Conservation (phyloP, 2,797 vertebrate species). For the Oreochromis grahami region DNA sequence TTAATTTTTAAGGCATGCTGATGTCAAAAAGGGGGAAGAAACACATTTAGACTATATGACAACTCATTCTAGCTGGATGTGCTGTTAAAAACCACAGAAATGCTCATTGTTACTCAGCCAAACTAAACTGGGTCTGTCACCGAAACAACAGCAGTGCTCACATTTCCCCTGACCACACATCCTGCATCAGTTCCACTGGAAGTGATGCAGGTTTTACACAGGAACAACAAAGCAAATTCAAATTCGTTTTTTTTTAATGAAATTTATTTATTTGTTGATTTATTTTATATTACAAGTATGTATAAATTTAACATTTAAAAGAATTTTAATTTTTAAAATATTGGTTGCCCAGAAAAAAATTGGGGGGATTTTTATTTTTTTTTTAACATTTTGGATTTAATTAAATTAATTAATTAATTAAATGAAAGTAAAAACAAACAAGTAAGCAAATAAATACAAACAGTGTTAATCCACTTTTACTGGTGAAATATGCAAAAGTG, state of each 20-base stretch:
- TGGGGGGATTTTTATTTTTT: accelerated
- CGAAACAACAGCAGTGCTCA: background rate
- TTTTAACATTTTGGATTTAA: background rate
- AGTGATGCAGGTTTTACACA: background rate
- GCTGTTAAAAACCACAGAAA: conserved; percentile 1
- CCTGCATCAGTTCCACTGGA: background rate
- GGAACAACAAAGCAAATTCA: background rate
- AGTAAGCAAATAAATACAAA: background rate
- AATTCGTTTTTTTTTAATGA: background rate
- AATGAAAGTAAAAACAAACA: background rate
- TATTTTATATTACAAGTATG: background rate
- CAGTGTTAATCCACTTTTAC: background rate
- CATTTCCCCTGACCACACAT: background rate
- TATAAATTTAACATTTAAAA: background rate
- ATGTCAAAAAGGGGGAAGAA: background rate
- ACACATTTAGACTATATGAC: background rate
- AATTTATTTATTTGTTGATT: background rate
- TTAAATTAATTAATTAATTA: no score
- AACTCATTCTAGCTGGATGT: background rate
- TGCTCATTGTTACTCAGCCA: background rate
- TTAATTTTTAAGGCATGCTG: background rate
- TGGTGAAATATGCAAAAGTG: background rate
- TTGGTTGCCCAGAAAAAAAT: background rate
- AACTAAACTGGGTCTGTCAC: background rate
- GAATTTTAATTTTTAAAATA: background rate